Evolutionary conservation across 2,113 vertebrate species (phyloP), one percentile per base, ranked within the genome.

Genomic region (Tamias sibiricus): DNA sequence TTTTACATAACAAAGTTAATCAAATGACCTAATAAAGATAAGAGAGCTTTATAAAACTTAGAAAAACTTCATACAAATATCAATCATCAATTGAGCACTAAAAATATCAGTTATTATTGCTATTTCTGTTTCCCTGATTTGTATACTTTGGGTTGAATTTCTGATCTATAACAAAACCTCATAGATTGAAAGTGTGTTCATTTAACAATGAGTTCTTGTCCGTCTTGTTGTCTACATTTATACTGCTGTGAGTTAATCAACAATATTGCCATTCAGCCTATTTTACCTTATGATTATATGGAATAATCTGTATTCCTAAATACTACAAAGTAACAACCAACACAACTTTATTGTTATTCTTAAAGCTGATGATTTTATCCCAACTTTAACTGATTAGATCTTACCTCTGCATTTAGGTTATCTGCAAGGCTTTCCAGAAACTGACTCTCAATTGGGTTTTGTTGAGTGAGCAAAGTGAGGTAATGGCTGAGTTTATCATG

Each of bases 401-500:
- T 98, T 98, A 99, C 99, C 99, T 99, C 99, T 54, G 99, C 99
- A 85, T 99, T 99, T 69, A 99, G 98, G 98, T 99, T 99, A 98
- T 99, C 99, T 12, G 99, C 99, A 97, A 99, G 99, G 96, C 99
- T 99, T 98, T 99, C 99, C 96, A 99, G 99, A 98, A 99, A 99
- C 98, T 99, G 99, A 95, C 99, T 99, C 98, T 99, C 99, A 93
- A 99, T 99, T 97, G 99, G 99, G 97, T 99, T 99, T 98, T 99
- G 99, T 98, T 99, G 99, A 40, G 99, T 99, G 80, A 99, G 99
- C 94, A 99, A 99, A 90, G 99, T 99, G 91, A 99, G 98, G 98
- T 99, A 99, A 98, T 99, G 99, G 96, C 99, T 99, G 98, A 99
- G 99, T 97, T 99, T 99, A 79, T 99, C 99, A 6, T 99, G 99